phyloP scores from a whole-genome alignment of 2,888 invertebrate species.

The Andrena camellia region DNA sequence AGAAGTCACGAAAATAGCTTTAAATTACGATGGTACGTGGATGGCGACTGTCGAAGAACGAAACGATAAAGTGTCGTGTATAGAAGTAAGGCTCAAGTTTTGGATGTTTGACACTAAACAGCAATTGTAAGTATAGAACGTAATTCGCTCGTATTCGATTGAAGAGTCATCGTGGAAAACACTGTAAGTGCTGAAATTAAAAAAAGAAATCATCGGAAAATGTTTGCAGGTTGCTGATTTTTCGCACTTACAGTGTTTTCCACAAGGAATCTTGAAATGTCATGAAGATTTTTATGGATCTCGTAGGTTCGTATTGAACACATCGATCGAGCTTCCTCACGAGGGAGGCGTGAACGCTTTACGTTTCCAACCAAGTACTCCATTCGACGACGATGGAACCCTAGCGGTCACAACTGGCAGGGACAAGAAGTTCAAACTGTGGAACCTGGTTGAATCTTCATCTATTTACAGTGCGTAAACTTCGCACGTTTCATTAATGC shows the following conservation, averaged over 20 bases:
- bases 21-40: conserved; percentile 90
- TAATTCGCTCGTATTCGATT: neutral
- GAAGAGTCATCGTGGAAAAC: too few species aligned
- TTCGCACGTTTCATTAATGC: conserved; percentile 34
- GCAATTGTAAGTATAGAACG: conserved; percentile 86
- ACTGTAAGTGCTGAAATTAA: too few species aligned
- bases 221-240: too few species aligned
- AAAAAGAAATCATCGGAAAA: neutral
- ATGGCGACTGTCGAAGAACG: conserved; percentile 90
- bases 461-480: conserved; percentile 86
- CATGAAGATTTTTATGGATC: neutral
- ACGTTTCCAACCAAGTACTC: conserved; percentile 87
- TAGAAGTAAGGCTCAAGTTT: conserved; percentile 91
- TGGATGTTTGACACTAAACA: conserved; percentile 88
- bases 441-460: conserved; percentile 88
- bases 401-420: conserved; percentile 89
- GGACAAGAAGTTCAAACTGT: conserved; percentile 90
- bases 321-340: conserved; percentile 91
- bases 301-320: conserved; percentile 89
- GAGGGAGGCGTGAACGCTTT: conserved; percentile 87
- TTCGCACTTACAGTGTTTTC: too few species aligned
- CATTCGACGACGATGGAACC: conserved; percentile 82
- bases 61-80: conserved; percentile 87
- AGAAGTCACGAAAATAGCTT: conserved; percentile 89
- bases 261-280: too few species aligned